These are phyloP conservation scores for Geococcyx californianus DNA, from an alignment of 2,113 vertebrate genomes.

Conservation along the genomic window DNA sequence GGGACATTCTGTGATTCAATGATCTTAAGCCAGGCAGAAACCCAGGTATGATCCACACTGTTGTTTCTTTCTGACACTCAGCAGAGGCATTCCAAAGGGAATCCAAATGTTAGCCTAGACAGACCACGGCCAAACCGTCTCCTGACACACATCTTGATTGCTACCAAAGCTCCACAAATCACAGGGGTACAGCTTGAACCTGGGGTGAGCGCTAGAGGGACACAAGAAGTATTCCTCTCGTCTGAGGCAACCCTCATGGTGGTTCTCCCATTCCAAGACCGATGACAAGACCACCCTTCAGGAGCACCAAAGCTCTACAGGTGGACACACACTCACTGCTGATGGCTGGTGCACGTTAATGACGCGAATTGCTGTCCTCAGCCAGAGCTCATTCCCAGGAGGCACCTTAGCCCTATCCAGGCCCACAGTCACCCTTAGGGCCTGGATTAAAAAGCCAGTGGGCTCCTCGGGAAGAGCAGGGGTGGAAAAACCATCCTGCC, in stretches of 20 bases:
- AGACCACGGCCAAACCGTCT: not conserved
- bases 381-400: not conserved
- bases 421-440: not conserved
- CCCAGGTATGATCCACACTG: not conserved
- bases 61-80: not conserved
- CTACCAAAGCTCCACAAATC: not conserved
- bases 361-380: not conserved
- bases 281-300: not conserved
- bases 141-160: not conserved
- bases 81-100: not conserved
- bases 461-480: not conserved
- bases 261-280: not conserved
- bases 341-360: not conserved
- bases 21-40: not conserved
- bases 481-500: not conserved
- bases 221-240: not conserved
- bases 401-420: rapidly evolving
- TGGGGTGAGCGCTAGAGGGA: not conserved
- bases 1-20: too few relatives aligned
- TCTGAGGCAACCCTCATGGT: not conserved
- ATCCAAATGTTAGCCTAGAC: not conserved
- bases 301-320: not conserved
- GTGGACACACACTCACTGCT: not conserved
- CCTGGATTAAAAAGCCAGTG: not conserved
- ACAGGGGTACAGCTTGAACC: not conserved